Base-by-base conservation (phyloP, 2,113 vertebrate species). In the Lutjanus erythropterus region DNA sequence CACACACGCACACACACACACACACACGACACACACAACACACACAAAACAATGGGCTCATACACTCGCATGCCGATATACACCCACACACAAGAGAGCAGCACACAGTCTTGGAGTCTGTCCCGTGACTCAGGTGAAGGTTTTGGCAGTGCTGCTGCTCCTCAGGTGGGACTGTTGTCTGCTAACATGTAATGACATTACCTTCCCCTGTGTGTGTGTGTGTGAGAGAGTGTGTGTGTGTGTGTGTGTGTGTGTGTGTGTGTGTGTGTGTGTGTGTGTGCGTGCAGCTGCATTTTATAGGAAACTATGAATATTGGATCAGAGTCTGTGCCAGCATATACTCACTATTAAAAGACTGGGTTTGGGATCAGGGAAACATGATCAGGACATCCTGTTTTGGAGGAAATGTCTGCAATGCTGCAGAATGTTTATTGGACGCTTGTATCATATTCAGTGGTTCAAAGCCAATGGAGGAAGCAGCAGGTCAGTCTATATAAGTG, bases 351-450 rank as follows among this genome's bases (percentile, higher is more conserved):
- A 83, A 70, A 65, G 49, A 2, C 35, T 44, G 4, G 1, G 14
- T 61, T 44, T 71, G 52, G 29, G 42, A 55, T 76, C 29, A 47
- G 10, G 39, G 66, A 73, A 80, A 75, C 55, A 9, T 25, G 59
- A 89, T 65, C 47, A 71, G 68, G 75, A 80, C 75, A 11, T 85
- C 75, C 86, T 82, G 83, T 79, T 78, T 62, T 52, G 46, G 75
- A 84, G 52, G 74, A 81, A 84, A 33, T 25, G 27, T 61, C 6
- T 44, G 5, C 15, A 44, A 0, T 3, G 23, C 42, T 29, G 31
- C 61, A 6, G n/a, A 0, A 0, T 49, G 49, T 37, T 55, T 27
- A 37, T 64, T 39, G 41, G 31, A 58, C 19, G 0, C 19, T 10
- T 31, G 12, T 10, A 31, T 68, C 31, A 25, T 25, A 15, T 49